Conservation (phyloP, 1,140 invertebrate genomes). For the Spodoptera litura region DNA sequence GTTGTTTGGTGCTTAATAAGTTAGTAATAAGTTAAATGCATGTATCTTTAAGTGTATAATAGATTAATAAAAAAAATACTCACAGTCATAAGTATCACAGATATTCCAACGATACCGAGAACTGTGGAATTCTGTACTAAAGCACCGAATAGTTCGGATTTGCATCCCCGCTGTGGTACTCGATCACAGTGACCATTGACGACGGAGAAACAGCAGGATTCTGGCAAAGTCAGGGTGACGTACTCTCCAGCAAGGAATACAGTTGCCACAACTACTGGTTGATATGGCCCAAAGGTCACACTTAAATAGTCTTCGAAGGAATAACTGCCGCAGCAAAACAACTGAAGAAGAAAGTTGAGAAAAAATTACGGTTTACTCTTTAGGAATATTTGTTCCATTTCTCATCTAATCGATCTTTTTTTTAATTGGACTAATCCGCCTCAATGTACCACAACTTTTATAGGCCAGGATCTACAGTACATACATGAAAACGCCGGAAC, state of each 20-base stretch:
- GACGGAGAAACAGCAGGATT: slow-evolving; percentile 63
- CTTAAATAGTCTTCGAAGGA: slow-evolving; percentile 70
- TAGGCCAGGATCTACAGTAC: too few species aligned
- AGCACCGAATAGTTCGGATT: slow-evolving; percentile 62
- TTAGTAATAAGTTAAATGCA: too few species aligned
- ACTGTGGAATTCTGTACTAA: slow-evolving; percentile 74
- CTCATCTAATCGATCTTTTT: neutral
- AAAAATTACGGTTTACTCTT: too few species aligned
- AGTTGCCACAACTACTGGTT: slow-evolving; percentile 61
- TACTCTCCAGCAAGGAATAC: slow-evolving; percentile 53
- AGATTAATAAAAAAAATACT: slow-evolving; percentile 18
- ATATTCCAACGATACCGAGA: slow-evolving; percentile 75
- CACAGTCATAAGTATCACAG: slow-evolving; percentile 80
- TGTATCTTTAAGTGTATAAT: too few species aligned
- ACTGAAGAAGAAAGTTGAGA: slow-evolving; percentile 50
- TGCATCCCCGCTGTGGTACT: slow-evolving; percentile 64
- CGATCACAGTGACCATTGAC: slow-evolving; percentile 58
- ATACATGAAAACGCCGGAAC: too few species aligned
- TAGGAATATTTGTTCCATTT: neutral
- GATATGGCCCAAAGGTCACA: slow-evolving; percentile 67
- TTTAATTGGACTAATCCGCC: too few species aligned
- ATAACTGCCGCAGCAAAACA: slow-evolving; percentile 72
- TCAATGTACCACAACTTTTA: too few species aligned
- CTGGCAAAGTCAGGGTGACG: slow-evolving; percentile 62
- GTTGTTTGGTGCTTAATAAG: too few species aligned